A percentile compares a stretch with the other conserved stretches of the same genome.
Conservation (phyloP, 2,113 vertebrate genomes). For the Tor tambroides region DNA sequence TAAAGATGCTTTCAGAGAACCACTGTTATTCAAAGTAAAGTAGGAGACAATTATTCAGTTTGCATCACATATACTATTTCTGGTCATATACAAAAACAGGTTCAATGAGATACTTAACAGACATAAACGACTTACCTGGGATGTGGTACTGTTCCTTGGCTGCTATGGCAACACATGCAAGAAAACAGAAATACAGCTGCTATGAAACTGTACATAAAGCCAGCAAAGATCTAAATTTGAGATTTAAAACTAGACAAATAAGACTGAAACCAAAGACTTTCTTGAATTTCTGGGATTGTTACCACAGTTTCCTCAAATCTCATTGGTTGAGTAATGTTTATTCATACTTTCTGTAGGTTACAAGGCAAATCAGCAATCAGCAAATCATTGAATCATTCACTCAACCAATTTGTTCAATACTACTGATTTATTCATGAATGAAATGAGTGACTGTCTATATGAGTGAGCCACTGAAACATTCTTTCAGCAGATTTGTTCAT, state of each 20-base stretch:
- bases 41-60: neutral
- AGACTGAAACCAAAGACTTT: neutral
- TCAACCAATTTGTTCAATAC: no score
- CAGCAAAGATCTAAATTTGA: conserved; percentile 31
- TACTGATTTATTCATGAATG: no score
- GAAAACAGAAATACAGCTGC: conserved; percentile 1
- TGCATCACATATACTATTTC: neutral
- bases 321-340: neutral
- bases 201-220: conserved; percentile 50
- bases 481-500: no score
- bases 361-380: no score
- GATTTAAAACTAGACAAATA: neutral
- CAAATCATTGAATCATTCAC: no score
- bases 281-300: neutral
- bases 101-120: neutral
- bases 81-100: neutral
- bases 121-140: conserved; percentile 77
- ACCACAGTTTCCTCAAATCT: neutral
- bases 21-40: neutral
- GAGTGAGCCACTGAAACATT: no score
- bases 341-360: no score
- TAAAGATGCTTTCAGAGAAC: neutral
- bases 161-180: conserved; percentile 76
- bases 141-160: conserved; percentile 85
- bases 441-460: no score